phyloP scores from a whole-genome alignment of 2,113 vertebrate genomes.

The Stomatorhinus ivindoensis region DNA sequence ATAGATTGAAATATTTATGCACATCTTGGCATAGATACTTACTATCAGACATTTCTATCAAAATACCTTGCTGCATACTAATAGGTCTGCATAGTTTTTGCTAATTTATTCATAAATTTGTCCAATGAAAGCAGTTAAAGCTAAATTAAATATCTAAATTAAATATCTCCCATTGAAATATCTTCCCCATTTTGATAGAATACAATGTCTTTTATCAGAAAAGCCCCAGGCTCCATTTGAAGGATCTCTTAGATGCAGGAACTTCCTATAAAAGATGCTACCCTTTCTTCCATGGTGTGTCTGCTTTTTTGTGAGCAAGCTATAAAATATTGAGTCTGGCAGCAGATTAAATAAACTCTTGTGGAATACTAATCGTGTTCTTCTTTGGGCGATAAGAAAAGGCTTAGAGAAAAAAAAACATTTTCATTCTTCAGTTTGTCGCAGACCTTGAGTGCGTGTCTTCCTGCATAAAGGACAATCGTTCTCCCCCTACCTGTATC shows the following conservation, averaged over 20 bases:
- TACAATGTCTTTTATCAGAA: background rate
- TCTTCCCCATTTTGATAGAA: background rate
- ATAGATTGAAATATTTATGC: background rate
- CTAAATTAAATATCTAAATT: background rate
- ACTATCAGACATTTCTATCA: background rate
- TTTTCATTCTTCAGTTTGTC: conserved; percentile 1
- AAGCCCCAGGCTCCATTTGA: background rate
- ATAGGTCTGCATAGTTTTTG: background rate
- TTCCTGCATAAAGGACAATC: conserved; percentile 9
- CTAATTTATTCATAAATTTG: background rate
- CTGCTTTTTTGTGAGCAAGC: background rate
- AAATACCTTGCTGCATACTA: background rate
- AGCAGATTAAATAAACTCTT: conserved; percentile 11
- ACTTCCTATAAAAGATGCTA: background rate
- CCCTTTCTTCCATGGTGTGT: background rate
- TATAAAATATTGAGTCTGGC: conserved; percentile 10
- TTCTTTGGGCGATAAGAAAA: background rate
- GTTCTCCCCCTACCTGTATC: background rate
- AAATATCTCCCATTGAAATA: background rate
- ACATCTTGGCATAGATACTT: background rate
- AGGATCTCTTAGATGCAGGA: background rate
- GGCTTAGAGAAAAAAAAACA: conserved; percentile 17
- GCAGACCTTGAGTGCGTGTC: conserved; percentile 30
- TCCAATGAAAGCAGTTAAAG: background rate
- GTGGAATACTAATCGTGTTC: conserved; percentile 2